Base-by-base conservation (phyloP, 2,888 invertebrate genomes). In the Drosophila maculinotata region DNA sequence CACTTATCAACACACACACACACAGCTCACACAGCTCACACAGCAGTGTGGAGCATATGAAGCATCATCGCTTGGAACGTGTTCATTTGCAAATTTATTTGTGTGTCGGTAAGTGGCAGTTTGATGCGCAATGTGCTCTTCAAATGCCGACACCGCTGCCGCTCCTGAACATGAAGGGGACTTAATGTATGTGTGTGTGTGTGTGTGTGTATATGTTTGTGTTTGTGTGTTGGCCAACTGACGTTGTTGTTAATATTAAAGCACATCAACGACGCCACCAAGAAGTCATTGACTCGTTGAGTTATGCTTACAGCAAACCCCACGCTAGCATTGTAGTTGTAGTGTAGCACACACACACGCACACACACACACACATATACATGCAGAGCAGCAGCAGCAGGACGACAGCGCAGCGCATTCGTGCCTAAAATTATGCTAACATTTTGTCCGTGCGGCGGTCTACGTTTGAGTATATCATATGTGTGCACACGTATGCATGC, bases 231-330 rank as follows among this genome's bases (percentile, higher is more conserved):
- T 57, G 51, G 69, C 62, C 63, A 69, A 72, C 62, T 75, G 71
- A 44, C 60, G 78, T 62, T 82, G 82, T 79, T 89, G 88, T 88
- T 89, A 79, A 85, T 89, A 89, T 84, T 88, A 88, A 87, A 87
- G 81, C 84, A 83, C 84, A 88, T 87, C 79, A 87, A 84, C 87
- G 80, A 86, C 85, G 83, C 87, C 84, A 88, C 85, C 88, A 88
- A 89, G 86, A 90, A 89, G 89, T 90, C 89, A 89, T 89, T 89
- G 89, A 89, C 90, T 90, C 84, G 82, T 84, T 89, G 87, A 88
- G 87, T 87, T 89, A 87, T 87, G 87, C 84, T 78, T 78, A 84
- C 84, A 84, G 66, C 68, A 36, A 76, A 69, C 49, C 59, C 60
- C 69, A 66, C 59, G 69, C 66, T 66, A 53, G 44, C 64, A 82